Base-by-base conservation (phyloP, 2,888 invertebrate genomes). In the Rhamnusium bicolor region DNA sequence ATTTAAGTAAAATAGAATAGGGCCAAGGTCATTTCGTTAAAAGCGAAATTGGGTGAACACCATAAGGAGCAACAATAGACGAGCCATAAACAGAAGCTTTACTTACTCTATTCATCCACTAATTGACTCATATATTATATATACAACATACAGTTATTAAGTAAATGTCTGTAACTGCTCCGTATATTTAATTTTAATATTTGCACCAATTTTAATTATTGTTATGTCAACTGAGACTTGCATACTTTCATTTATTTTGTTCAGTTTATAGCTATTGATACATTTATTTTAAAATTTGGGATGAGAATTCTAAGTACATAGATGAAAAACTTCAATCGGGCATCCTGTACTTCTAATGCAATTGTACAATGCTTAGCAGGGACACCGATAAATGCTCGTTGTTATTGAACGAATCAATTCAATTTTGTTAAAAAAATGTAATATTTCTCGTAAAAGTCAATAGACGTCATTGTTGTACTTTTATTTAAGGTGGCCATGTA, bases 401-500 rank as follows among this genome's bases (percentile, higher is more conserved):
- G n/a, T n/a, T n/a, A n/a, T n/a, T n/a, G n/a, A n/a, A n/a, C n/a
- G n/a, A 32, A 10, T 32, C 12, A 29, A 40, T 5, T 4, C 5
- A n/a, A 40, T 40, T 40, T 40, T 14, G 2, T 40, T n/a, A n/a
- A 40, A n/a, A 40, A 40, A n/a, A 4, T 3, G 53, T 19, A 40
- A 67, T 56, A 46, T 24, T 18, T 67, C 16, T 46, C 2, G 40
- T 3, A 51, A 18, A 14, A 56, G 46, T 67, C 65, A 67, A 67
- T 67, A 67, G 61, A 56, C 63, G 67, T 24, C 66, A 54, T 54
- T n/a, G 56, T 56, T 24, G 67, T 54, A 14, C 40, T 16, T 14
- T 5, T 29, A n/a, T 54, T 56, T 53, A 27, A 49, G 65, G 56
- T 54, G 27, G 40, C 21, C 19, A 24, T 19, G 46, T 29, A 10